Evolutionary conservation across 2,888 invertebrate species (phyloP), one percentile per base, ranked within the genome.

Genomic region (Metellina segmentata): DNA sequence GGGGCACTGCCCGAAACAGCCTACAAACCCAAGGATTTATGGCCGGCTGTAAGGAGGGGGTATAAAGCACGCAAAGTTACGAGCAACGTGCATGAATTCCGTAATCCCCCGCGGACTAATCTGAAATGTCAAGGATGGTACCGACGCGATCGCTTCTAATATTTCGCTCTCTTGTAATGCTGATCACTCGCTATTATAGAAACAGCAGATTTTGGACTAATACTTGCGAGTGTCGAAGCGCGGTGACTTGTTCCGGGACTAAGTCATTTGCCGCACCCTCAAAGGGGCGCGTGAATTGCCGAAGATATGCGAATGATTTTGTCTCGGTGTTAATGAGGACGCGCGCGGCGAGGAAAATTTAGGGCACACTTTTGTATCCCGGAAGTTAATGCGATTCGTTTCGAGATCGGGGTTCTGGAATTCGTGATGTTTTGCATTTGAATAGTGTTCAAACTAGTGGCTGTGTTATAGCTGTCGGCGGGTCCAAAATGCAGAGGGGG

Each of bases 41-140:
- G 49, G 82, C 51, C 19, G 13, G 82, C 71, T 82, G 49, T 49
- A 51, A 82, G 82, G 71, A 52, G 34, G 61, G 61, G 13, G 79
- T 61, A 79, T 79, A 79, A 79, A 79, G 51, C 82, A 72, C 72
- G 82, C 72, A 71, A 71, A 81, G 52, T 82, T 71, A 51, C 72
- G 20, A 71, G 71, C 11, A n/a, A 34, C 52, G 52, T 19, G 82
- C 82, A 82, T 71, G 71, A 49, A 82, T 71, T 82, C 51, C 82
- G n/a, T 51, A 82, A 49, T 51, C 82, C 71, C 72, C 81, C 71
- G 19, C 51, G 72, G 82, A 71, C 82, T 82, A 82, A 82, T 82
- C 82, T 82, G 82, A 72, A 82, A 82, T 72, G 82, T 82, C 82
- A 82, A 82, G 82, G 82, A 82, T 82, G 72, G 72, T 48, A n/a